Evolutionary conservation across 1,140 invertebrate genomes (phyloP).

Genomic region (Papilio machaon): DNA sequence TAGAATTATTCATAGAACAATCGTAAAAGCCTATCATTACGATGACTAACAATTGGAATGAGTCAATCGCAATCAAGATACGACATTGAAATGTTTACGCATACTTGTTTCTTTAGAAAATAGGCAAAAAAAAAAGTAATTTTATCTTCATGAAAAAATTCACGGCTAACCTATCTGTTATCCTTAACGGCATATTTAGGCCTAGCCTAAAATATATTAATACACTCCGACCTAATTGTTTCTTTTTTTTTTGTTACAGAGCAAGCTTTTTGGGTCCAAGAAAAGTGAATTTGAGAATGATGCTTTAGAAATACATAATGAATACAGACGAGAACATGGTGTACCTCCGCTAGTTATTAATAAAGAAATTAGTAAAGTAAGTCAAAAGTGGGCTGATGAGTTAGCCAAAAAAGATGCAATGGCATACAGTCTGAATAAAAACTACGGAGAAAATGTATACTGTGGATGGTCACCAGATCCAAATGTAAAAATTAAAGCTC

Average conservation of each 20-base stretch:
- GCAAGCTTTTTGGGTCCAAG: conserved; percentile 71
- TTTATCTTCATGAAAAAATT: background rate
- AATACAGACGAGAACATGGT: conserved; percentile 89
- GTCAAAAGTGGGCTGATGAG: conserved; percentile 90
- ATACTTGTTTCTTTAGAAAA: background rate
- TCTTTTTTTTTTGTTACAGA: conserved; percentile 61
- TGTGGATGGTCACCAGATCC: conserved; percentile 87
- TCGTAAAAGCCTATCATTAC: background rate
- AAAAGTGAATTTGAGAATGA: conserved; percentile 82
- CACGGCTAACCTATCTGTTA: no score
- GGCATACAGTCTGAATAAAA: conserved; percentile 84
- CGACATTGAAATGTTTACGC: background rate
- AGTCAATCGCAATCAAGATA: conserved; percentile 10
- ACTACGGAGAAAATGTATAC: conserved; percentile 84
- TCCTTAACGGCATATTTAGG: no score
- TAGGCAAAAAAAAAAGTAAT: background rate
- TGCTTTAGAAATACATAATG: conserved; percentile 89
- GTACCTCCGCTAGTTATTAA: conserved; percentile 81
- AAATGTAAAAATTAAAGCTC: conserved; percentile 84
- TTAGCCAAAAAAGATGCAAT: conserved; percentile 87
- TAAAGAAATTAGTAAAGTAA: conserved; percentile 80
- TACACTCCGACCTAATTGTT: background rate
- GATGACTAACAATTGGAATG: conserved; percentile 9
- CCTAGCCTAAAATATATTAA: no score
- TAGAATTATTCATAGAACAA: conserved; percentile 11